Conservation (phyloP, 2,113 vertebrate species). For the Phrynosoma platyrhinos region DNA sequence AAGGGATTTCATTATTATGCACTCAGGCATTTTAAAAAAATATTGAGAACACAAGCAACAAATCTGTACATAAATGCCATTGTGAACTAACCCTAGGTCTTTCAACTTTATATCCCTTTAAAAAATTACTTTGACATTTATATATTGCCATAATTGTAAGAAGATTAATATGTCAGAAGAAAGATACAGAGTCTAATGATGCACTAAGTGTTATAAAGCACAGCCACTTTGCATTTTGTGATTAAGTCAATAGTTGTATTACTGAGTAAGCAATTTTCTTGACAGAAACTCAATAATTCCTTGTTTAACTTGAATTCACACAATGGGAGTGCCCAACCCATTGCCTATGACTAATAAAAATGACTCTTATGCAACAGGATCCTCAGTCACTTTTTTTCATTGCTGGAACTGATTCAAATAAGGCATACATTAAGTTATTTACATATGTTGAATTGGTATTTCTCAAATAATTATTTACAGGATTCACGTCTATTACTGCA, state of each 20-base stretch:
- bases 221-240: slow-evolving; percentile 65
- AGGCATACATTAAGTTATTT: neutral
- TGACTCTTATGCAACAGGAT: neutral
- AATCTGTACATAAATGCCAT: neutral
- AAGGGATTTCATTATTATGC: slow-evolving; percentile 34
- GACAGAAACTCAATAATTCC: slow-evolving; percentile 70
- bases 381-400: neutral
- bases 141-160: slow-evolving; percentile 35
- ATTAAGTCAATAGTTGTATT: slow-evolving; percentile 68
- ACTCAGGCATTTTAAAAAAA: slow-evolving; percentile 33
- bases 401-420: slow-evolving; percentile 32
- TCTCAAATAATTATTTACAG: slow-evolving; percentile 37
- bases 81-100: slow-evolving; percentile 28
- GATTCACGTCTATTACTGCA: slow-evolving; percentile 22
- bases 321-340: slow-evolving; percentile 29
- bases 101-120: slow-evolving; percentile 40
- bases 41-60: slow-evolving; percentile 7
- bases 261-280: slow-evolving; percentile 63
- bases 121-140: slow-evolving; percentile 24
- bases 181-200: slow-evolving; percentile 44
- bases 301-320: slow-evolving; percentile 53
- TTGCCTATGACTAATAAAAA: slow-evolving; percentile 13
- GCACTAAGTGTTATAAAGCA: slow-evolving; percentile 64
- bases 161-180: slow-evolving; percentile 50
- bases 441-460: slow-evolving; percentile 33